A percentile compares a stretch with the other conserved stretches of the same genome.
These are phyloP conservation scores for Solen grandis DNA, from an alignment of 1,140 invertebrate species.

Conservation along the genomic window DNA sequence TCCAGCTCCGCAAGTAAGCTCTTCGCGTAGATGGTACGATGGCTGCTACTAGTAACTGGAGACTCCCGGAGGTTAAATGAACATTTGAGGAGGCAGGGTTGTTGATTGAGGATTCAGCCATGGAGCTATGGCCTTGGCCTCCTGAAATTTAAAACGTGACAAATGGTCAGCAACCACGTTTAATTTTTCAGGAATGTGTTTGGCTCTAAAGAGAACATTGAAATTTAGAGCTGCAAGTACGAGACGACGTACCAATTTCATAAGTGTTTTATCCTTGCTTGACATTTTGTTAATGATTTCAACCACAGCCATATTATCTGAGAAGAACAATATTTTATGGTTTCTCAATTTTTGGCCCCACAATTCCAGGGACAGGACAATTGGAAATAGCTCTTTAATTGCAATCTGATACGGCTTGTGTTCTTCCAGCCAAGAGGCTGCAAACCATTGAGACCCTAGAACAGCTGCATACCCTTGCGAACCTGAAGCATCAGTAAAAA, in stretches of 20 bases:
- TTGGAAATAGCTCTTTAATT: conserved; percentile 52
- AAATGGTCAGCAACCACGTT: conserved; percentile 52
- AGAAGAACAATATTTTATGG: conserved; percentile 57
- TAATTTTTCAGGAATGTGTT: conserved; percentile 46
- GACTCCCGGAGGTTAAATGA: too few relatives aligned
- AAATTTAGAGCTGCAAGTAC: conserved; percentile 38
- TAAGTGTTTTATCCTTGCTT: conserved; percentile 36
- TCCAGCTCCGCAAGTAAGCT: too few relatives aligned
- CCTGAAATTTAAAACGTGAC: conserved; percentile 56
- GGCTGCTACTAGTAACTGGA: neutral
- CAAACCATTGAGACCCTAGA: conserved; percentile 44
- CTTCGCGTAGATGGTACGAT: conserved; percentile 2
- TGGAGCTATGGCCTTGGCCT: conserved; percentile 24
- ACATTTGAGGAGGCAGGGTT: too few relatives aligned
- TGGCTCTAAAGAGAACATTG: conserved; percentile 50
- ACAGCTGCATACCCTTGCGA: conserved; percentile 13
- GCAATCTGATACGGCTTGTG: conserved; percentile 29
- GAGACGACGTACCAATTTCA: conserved; percentile 52
- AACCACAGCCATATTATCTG: conserved; percentile 61
- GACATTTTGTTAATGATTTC: conserved; percentile 58
- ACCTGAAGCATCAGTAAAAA: conserved; percentile 44
- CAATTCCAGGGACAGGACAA: conserved; percentile 51
- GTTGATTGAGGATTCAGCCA: conserved; percentile 1
- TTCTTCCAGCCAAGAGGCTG: conserved; percentile 2
- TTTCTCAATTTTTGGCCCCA: conserved; percentile 49